Conservation (phyloP, 2,113 vertebrate genomes). For the Grammomys surdaster region DNA sequence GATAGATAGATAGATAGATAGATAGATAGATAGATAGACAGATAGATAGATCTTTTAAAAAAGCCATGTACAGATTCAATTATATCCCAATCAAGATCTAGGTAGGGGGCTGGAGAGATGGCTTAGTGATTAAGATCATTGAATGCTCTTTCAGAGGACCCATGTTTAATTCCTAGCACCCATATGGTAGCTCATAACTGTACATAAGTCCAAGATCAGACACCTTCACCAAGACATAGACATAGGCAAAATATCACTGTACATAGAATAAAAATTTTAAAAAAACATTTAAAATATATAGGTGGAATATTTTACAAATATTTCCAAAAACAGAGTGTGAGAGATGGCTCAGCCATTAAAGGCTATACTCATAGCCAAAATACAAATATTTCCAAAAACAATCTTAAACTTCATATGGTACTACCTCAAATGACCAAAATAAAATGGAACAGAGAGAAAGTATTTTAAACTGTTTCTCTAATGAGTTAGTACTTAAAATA, state of each 20-base stretch:
- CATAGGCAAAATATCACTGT: too few species aligned
- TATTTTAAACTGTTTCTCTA: not conserved
- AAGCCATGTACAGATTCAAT: not conserved
- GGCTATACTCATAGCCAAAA: not conserved
- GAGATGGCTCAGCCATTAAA: not conserved
- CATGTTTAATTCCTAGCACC: too few species aligned
- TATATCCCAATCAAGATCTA: not conserved
- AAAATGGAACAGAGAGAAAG: not conserved
- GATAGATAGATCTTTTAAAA: not conserved
- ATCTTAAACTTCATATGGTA: not conserved
- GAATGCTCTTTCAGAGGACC: too few species aligned
- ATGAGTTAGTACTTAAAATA: not conserved
- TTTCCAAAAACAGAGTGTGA: not conserved
- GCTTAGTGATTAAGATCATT: too few species aligned
- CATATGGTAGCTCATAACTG: too few species aligned
- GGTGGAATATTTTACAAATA: not conserved
- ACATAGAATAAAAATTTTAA: too few species aligned
- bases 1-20: not conserved
- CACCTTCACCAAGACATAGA: too few species aligned
- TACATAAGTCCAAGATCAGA: too few species aligned
- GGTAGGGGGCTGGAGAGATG: too few species aligned
- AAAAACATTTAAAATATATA: too few species aligned
- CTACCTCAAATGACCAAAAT: not conserved
- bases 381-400: not conserved
- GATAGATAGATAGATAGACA: not conserved